Conservation (phyloP, 2,888 invertebrate species). For the Apamea crenata region DNA sequence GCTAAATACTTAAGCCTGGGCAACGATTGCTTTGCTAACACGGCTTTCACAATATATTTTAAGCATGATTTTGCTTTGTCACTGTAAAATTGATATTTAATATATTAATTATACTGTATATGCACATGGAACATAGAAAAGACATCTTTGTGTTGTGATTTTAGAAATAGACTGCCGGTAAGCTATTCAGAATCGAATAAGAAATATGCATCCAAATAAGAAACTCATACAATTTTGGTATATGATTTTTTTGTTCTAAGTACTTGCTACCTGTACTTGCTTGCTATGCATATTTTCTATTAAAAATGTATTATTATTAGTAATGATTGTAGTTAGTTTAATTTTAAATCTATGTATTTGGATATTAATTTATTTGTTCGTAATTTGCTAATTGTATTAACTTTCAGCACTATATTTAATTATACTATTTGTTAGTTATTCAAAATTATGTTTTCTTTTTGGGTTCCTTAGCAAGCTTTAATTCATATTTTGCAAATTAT, state of each 20-base stretch:
- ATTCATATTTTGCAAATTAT: background rate
- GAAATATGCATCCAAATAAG: slow-evolving; percentile 43
- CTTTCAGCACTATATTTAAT: slow-evolving; percentile 20
- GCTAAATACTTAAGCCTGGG: slow-evolving; percentile 31
- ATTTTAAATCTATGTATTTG: slow-evolving; percentile 35
- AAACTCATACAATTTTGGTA: background rate
- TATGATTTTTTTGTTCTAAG: slow-evolving; percentile 6
- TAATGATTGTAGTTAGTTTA: slow-evolving; percentile 40
- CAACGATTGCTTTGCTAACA: slow-evolving; percentile 27
- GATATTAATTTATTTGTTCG: slow-evolving; percentile 40
- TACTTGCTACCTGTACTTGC: slow-evolving; percentile 25
- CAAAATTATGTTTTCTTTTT: background rate
- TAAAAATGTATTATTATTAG: slow-evolving; percentile 47
- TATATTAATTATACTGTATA: slow-evolving; percentile 33
- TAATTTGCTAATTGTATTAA: slow-evolving; percentile 44
- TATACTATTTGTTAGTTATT: slow-evolving; percentile 46
- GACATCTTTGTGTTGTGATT: slow-evolving; percentile 46
- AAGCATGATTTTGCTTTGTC: slow-evolving; percentile 51
- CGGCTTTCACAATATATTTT: slow-evolving; percentile 20
- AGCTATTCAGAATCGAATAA: slow-evolving; percentile 19
- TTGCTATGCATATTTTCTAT: slow-evolving; percentile 47
- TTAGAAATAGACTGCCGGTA: slow-evolving; percentile 41
- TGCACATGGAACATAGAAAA: slow-evolving; percentile 44
- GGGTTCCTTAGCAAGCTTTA: background rate
- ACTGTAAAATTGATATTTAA: slow-evolving; percentile 15